Conservation (phyloP, 2,888 invertebrate genomes). For the Salticus scenicus region DNA sequence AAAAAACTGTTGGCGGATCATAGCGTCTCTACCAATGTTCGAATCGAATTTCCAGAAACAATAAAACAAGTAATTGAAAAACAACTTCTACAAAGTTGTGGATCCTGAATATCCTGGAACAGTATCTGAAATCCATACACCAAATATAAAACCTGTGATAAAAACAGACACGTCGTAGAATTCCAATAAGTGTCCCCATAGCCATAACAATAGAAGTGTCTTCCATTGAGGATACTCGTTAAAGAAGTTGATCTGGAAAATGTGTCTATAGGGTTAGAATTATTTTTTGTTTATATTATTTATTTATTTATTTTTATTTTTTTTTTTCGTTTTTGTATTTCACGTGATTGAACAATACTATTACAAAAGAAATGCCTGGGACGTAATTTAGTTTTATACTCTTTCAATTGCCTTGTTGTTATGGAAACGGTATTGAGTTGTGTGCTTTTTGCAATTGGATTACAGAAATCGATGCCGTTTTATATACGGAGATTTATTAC, state of each 20-base stretch:
- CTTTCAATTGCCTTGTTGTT: constrained; percentile 35
- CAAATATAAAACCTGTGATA: constrained; percentile 37
- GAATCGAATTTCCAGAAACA: constrained; percentile 68
- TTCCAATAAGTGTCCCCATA: constrained; percentile 53
- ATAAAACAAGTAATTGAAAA: constrained; percentile 68
- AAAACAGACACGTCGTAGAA: constrained; percentile 27
- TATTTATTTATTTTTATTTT: no score
- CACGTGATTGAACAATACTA: constrained; percentile 27
- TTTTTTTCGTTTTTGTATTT: no score
- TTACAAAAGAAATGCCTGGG: constrained; percentile 27
- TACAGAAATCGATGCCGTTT: no score
- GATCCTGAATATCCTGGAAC: neutral
- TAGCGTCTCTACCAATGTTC: neutral
- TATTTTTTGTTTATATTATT: neutral
- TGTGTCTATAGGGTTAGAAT: constrained; percentile 8
- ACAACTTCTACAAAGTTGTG: constrained; percentile 28
- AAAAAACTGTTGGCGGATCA: no score
- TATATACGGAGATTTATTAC: no score
- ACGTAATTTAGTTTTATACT: constrained; percentile 29
- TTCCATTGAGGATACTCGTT: constrained; percentile 21
- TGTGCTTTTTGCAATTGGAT: constrained; percentile 27
- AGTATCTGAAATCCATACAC: constrained; percentile 62
- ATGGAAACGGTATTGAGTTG: constrained; percentile 28
- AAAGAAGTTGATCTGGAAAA: constrained; percentile 39
- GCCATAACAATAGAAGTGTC: constrained; percentile 34